A percentile compares a stretch with the other conserved stretches of the same genome.
Evolutionary conservation across 2,113 vertebrate genomes (phyloP).

Genomic region (Rhodinocichla rosea): DNA sequence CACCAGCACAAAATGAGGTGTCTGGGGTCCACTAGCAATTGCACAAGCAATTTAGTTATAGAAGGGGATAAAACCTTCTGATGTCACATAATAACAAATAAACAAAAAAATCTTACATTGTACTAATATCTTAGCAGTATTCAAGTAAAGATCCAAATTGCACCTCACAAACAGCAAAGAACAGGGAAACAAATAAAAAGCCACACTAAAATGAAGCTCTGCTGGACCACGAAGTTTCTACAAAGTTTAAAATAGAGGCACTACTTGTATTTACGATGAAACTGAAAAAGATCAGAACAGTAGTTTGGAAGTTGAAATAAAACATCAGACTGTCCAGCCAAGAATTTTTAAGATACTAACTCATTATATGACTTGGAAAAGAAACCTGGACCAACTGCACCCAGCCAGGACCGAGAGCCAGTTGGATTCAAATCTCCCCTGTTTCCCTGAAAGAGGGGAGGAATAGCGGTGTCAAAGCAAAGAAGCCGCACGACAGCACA

Average conservation of each 20-base stretch:
- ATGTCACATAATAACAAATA: neutral
- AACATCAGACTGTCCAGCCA: neutral
- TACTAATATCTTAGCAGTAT: neutral
- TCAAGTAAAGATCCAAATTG: neutral
- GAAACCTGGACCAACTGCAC: neutral
- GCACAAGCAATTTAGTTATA: neutral
- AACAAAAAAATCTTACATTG: neutral
- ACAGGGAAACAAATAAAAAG: neutral
- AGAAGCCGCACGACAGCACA: neutral
- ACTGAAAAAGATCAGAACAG: neutral
- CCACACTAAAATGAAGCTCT: neutral
- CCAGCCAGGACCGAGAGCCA: neutral
- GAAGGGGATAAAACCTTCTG: neutral
- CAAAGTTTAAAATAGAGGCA: neutral
- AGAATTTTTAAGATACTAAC: constrained; percentile 17
- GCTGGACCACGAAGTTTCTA: neutral
- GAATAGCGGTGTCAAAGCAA: neutral
- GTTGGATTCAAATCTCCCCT: neutral
- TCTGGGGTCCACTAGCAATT: neutral
- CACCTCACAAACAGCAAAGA: neutral
- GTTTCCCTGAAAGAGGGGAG: neutral
- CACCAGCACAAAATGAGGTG: neutral
- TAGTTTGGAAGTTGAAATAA: neutral
- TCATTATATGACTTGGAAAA: neutral
- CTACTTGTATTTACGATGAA: neutral